phyloP scores from a whole-genome alignment of 2,797 vertebrate species.

The Meda fulgida region DNA sequence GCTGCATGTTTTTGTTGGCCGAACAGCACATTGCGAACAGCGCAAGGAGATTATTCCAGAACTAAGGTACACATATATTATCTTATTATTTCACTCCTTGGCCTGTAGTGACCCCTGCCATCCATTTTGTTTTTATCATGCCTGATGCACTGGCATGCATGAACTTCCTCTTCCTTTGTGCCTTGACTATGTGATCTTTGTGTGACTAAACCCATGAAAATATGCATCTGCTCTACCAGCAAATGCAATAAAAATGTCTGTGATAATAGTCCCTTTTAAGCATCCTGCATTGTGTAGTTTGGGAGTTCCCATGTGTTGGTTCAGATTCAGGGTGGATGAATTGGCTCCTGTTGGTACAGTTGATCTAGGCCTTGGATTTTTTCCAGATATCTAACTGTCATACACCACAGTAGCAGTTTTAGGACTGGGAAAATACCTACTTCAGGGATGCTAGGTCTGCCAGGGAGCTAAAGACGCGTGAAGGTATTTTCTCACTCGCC shows the following conservation, averaged over 20 bases:
- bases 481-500: slow-evolving; percentile 33
- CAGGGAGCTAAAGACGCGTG: slow-evolving; percentile 11
- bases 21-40: slow-evolving; percentile 35
- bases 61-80: slow-evolving; percentile 33
- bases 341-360: slow-evolving; percentile 28
- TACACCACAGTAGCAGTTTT: slow-evolving; percentile 34
- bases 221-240: slow-evolving; percentile 28
- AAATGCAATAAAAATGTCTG: slow-evolving; percentile 52
- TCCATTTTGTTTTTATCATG: slow-evolving; percentile 33
- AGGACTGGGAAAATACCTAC: slow-evolving; percentile 45
- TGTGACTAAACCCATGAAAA: slow-evolving; percentile 21
- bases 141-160: slow-evolving; percentile 2
- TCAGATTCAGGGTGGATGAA: background rate
- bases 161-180: slow-evolving; percentile 13
- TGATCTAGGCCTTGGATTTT: slow-evolving; percentile 29
- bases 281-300: background rate
- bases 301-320: slow-evolving; percentile 13
- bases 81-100: slow-evolving; percentile 8
- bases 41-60: slow-evolving; percentile 44
- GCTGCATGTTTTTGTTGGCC: slow-evolving; percentile 71
- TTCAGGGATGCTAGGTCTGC: slow-evolving; percentile 45
- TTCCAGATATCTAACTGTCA: slow-evolving; percentile 25
- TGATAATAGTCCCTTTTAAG: slow-evolving; percentile 18
- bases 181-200: slow-evolving; percentile 42
- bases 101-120: background rate